These are phyloP conservation scores for Drosophila triauraria DNA, from an alignment of 1,140 invertebrate genomes.

Conservation along the genomic window DNA sequence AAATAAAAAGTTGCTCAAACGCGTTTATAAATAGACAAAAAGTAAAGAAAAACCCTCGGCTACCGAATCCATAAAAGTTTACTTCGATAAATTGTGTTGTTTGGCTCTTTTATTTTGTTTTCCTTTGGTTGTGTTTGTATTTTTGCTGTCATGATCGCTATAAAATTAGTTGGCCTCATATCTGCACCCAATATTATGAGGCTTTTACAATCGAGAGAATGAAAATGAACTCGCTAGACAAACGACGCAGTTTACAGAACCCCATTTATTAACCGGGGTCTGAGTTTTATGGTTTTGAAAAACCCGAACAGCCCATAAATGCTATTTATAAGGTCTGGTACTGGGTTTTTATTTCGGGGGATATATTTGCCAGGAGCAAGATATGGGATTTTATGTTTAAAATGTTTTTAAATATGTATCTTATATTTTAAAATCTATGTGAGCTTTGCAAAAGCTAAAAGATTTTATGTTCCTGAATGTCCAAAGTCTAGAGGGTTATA, in stretches of 20 bases:
- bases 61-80: conserved; percentile 32
- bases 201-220: conserved; percentile 25
- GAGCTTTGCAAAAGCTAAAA: too few species aligned
- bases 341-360: neutral
- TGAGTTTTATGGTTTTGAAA: conserved; percentile 33
- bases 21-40: neutral
- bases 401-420: too few species aligned
- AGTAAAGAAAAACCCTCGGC: neutral
- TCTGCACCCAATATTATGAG: conserved; percentile 23
- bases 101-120: neutral
- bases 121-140: neutral
- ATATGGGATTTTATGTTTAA: neutral
- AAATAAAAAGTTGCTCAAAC: neutral
- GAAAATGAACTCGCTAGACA: conserved; percentile 39
- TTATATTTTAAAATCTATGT: too few species aligned
- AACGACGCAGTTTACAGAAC: conserved; percentile 48
- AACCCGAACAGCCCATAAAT: conserved; percentile 28
- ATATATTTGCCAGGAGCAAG: neutral
- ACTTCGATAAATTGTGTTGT: conserved; percentile 14
- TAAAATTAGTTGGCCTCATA: conserved; percentile 38
- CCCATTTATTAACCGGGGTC: conserved; percentile 27
- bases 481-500: too few species aligned
- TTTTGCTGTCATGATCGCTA: conserved; percentile 28
- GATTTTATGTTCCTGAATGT: neutral
- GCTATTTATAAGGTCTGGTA: conserved; percentile 33